These are phyloP conservation scores for Drosophila atroscutellata DNA, from an alignment of 2,888 invertebrate species.

Conservation along the genomic window DNA sequence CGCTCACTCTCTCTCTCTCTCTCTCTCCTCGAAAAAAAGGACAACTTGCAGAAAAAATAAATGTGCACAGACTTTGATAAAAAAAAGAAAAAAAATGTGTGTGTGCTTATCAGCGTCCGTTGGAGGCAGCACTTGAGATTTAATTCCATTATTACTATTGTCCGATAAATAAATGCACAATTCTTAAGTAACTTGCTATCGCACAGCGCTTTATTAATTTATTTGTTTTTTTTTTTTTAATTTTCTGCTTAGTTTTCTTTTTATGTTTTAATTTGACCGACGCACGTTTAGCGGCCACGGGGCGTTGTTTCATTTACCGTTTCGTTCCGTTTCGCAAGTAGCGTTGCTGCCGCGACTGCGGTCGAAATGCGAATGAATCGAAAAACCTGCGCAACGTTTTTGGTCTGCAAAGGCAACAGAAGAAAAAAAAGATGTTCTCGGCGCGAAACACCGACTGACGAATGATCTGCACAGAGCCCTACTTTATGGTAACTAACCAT, in stretches of 20 bases:
- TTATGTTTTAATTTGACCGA: constrained; percentile 40
- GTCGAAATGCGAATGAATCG: constrained; percentile 66
- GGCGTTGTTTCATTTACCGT: constrained; percentile 78
- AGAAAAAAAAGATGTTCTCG: constrained; percentile 17
- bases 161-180: constrained; percentile 1
- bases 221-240: constrained; percentile 24
- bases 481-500: not conserved
- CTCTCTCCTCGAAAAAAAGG: constrained; percentile 22
- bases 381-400: constrained; percentile 62
- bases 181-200: constrained; percentile 15
- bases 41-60: constrained; percentile 32
- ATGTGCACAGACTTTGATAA: constrained; percentile 41
- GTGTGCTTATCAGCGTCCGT: constrained; percentile 32
- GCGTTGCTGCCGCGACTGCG: constrained; percentile 66
- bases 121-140: not conserved
- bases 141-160: constrained; percentile 6
- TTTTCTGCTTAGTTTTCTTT: constrained; percentile 12
- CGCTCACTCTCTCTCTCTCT: constrained; percentile 35
- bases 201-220: constrained; percentile 26
- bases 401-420: constrained; percentile 30
- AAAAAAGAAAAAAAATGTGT: constrained; percentile 1
- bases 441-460: not conserved
- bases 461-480: not conserved
- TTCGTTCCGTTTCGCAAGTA: constrained; percentile 64
- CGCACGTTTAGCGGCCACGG: constrained; percentile 60